Evolutionary conservation across 2,888 invertebrate species (phyloP).

Genomic region (Campoletis raptor): DNA sequence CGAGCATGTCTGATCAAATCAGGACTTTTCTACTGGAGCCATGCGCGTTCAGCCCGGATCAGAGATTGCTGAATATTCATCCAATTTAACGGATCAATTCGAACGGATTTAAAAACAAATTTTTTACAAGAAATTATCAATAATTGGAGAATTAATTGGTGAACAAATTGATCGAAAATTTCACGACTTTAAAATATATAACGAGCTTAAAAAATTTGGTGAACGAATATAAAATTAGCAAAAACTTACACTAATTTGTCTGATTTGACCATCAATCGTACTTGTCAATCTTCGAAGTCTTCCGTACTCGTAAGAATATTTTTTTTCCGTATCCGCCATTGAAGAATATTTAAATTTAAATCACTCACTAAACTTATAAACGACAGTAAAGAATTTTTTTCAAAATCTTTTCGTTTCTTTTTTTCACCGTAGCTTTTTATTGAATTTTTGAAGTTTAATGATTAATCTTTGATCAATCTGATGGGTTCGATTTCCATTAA

Average conservation of each 20-base stretch:
- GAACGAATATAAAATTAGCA: background rate
- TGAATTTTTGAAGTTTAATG: background rate
- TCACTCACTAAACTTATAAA: constrained; percentile 4
- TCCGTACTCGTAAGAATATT: constrained; percentile 90
- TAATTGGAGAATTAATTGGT: background rate
- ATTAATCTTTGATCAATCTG: constrained; percentile 1
- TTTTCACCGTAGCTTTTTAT: background rate
- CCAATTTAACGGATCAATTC: constrained; percentile 31
- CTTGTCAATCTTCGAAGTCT: constrained; percentile 89
- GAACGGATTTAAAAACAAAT: constrained; percentile 9
- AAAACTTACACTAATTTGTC: constrained; percentile 89
- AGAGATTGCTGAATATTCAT: constrained; percentile 1
- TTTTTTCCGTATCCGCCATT: constrained; percentile 83
- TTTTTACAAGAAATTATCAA: background rate
- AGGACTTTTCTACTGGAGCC: constrained; percentile 57
- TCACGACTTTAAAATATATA: background rate
- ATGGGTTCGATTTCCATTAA: background rate
- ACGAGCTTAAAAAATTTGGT: background rate
- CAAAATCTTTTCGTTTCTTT: background rate
- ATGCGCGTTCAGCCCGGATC: constrained; percentile 12
- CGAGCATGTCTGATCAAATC: constrained; percentile 55
- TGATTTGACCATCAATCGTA: constrained; percentile 87
- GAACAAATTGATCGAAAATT: background rate
- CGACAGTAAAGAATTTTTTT: background rate
- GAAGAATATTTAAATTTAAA: background rate